These are phyloP conservation scores for Aurelia aurita complex sp. Pacific DNA, from an alignment of 30 jellyfish, hydroid and myxozoan genomes.

Conservation along the genomic window DNA sequence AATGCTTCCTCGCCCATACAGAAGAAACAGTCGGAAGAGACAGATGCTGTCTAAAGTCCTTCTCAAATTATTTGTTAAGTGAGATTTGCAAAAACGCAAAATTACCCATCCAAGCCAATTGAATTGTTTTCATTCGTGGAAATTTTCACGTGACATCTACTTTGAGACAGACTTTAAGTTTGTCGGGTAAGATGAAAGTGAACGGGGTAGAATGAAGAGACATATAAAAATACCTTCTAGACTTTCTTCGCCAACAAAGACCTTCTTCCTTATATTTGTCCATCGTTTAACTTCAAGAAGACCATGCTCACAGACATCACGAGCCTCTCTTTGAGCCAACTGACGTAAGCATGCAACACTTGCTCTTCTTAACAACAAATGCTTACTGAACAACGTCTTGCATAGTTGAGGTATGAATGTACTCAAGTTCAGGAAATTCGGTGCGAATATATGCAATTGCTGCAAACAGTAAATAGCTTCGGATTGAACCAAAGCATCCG, in stretches of 20 bases:
- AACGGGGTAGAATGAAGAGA: no score
- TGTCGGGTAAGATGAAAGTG: no score
- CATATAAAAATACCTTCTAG: slow-evolving; percentile 71
- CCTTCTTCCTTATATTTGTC: slow-evolving; percentile 65
- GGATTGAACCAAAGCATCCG: slow-evolving; percentile 98
- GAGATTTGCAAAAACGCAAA: no score
- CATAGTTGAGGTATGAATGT: slow-evolving; percentile 87
- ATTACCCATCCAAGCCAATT: no score
- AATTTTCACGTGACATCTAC: no score
- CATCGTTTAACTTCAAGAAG: slow-evolving; percentile 67
- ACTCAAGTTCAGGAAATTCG: slow-evolving; percentile 85
- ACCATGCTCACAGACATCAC: slow-evolving; percentile 86
- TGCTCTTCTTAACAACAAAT: slow-evolving; percentile 91
- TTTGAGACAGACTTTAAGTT: no score
- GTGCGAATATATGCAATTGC: slow-evolving; percentile 96
- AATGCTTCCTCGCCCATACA: no score
- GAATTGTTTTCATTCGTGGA: no score
- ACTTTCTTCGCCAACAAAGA: slow-evolving; percentile 86
- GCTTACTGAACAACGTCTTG: slow-evolving; percentile 81
- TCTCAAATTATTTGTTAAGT: no score
- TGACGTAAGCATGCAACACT: slow-evolving; percentile 97
- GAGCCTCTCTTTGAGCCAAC: slow-evolving; percentile 97
- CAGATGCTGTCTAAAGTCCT: no score
- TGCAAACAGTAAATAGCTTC: slow-evolving; percentile 94
- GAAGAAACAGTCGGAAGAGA: no score